These are phyloP conservation scores for Lutjanus argentimaculatus DNA, from an alignment of 2,797 vertebrate genomes.

Conservation along the genomic window DNA sequence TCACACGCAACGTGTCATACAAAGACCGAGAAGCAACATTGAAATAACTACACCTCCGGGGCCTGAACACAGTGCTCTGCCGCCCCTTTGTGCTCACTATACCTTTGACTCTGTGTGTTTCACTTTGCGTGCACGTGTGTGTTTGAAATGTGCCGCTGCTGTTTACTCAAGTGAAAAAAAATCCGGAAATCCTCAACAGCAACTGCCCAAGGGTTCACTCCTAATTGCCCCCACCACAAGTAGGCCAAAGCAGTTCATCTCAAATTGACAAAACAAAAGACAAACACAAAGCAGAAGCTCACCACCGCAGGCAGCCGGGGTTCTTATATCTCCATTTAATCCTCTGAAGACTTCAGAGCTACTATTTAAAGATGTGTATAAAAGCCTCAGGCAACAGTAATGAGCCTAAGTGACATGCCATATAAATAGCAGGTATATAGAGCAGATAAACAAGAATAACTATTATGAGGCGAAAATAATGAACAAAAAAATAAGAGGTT, in stretches of 20 bases:
- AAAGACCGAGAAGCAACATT: constrained; percentile 55
- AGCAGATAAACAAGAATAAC: constrained; percentile 50
- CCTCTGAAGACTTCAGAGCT: constrained; percentile 53
- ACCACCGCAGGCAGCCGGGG: constrained; percentile 22
- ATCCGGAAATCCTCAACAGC: constrained; percentile 60
- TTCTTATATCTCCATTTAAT: constrained; percentile 64
- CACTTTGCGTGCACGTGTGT: constrained; percentile 22
- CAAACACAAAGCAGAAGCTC: constrained; percentile 48
- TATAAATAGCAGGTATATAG: constrained; percentile 40
- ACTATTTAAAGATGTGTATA: constrained; percentile 59
- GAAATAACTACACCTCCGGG: constrained; percentile 62
- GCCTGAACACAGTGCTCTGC: constrained; percentile 45
- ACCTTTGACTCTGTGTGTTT: constrained; percentile 43
- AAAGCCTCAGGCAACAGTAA: constrained; percentile 62
- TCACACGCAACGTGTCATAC: constrained; percentile 57
- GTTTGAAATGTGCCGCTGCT: constrained; percentile 27
- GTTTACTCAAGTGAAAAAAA: constrained; percentile 59
- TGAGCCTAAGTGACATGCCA: constrained; percentile 49
- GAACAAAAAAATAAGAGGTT: constrained; percentile 16
- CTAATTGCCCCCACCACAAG: constrained; percentile 63
- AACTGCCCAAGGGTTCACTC: constrained; percentile 51
- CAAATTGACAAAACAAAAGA: constrained; percentile 65
- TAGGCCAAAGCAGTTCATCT: constrained; percentile 61
- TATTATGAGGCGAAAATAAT: constrained; percentile 34
- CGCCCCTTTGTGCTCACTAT: constrained; percentile 43